phyloP scores from a whole-genome alignment of 2,113 vertebrate species.

The Lagopus muta region DNA sequence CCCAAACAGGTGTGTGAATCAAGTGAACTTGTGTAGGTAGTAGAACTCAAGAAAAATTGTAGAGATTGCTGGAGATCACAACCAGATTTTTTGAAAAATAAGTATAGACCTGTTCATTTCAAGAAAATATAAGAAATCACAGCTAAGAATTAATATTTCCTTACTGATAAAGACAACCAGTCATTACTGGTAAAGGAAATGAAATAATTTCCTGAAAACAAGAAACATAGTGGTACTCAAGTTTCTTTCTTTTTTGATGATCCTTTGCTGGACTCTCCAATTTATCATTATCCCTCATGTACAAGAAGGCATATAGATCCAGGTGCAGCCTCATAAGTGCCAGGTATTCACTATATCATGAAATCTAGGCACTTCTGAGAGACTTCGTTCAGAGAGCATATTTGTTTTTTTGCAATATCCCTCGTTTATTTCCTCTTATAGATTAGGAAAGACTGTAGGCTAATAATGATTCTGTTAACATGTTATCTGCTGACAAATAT shows the following conservation, averaged over 20 bases:
- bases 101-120: not conserved
- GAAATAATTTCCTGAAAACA: not conserved
- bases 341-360: not conserved
- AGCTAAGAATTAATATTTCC: not conserved
- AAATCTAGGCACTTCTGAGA: not conserved
- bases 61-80: not conserved
- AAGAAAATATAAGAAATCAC: not conserved
- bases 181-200: not conserved
- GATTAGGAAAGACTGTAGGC: not conserved
- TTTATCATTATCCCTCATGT: fast-evolving
- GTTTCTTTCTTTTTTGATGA: not conserved
- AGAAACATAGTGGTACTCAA: not conserved
- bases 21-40: not conserved
- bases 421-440: not conserved
- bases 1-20: not conserved
- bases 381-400: fast-evolving
- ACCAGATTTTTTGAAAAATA: not conserved
- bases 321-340: not conserved
- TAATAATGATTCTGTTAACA: not conserved
- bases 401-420: not conserved
- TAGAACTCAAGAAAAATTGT: not conserved
- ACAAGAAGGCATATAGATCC: fast-evolving
- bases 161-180: not conserved
- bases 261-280: not conserved
- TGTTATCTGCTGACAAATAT: not conserved